Percentiles rank a stretch among this genome's conserved stretches.
Conservation (phyloP, 2,113 vertebrate genomes). For the Romanogobio albipinnatus region DNA sequence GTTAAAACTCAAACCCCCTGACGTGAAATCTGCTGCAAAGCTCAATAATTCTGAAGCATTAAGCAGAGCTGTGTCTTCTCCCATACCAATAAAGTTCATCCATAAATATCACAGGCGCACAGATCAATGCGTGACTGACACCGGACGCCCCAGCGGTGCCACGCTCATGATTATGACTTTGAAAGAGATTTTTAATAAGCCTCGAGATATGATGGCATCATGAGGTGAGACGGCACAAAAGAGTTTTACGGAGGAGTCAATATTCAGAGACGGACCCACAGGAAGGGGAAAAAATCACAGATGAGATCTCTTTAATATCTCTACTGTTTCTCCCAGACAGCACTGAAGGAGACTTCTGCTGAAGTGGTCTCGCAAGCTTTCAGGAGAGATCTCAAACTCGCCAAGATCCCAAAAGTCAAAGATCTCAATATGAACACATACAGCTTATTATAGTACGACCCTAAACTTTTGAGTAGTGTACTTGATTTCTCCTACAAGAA, state of each 20-base stretch:
- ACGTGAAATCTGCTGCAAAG: background rate
- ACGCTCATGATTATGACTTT: background rate
- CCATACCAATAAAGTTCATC: conserved; percentile 27
- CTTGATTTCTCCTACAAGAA: background rate
- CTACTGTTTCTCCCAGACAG: background rate
- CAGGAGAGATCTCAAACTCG: background rate
- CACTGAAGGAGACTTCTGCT: background rate
- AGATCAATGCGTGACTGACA: conserved; percentile 25
- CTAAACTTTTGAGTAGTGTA: background rate
- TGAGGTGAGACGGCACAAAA: background rate
- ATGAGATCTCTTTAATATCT: conserved; percentile 64
- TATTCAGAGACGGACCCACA: background rate
- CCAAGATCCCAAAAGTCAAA: background rate
- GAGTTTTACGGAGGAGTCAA: background rate
- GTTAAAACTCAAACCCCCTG: background rate
- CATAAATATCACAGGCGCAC: conserved; percentile 4
- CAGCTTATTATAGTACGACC: background rate
- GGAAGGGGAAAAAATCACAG: conserved; percentile 26
- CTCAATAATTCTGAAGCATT: conserved; percentile 17
- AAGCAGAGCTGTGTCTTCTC: background rate
- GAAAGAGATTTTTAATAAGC: conserved; percentile 37
- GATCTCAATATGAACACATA: background rate
- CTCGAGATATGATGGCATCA: conserved; percentile 6
- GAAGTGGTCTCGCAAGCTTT: background rate
- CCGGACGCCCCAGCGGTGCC: background rate